Base-by-base conservation (phyloP, 1,140 invertebrate genomes). In the Drosophila sproati region DNA sequence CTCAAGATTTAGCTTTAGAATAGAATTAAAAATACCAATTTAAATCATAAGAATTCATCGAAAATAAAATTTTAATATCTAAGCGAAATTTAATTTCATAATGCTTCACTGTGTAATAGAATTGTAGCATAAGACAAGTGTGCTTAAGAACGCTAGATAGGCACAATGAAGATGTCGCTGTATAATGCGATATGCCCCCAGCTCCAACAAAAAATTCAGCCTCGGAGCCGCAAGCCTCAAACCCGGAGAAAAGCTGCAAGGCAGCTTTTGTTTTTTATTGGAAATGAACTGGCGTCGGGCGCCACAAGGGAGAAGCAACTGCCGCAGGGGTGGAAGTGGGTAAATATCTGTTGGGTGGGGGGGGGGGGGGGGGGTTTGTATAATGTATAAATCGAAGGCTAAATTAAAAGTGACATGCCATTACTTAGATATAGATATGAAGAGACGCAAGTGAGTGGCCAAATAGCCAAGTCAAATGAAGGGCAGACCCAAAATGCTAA, bases 401-500 rank as follows among this genome's bases (percentile, higher is more conserved):
- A 90, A 89, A 89, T 89, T 90, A 85, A 89, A 89, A 79, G 78
- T 90, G 85, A 90, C 85, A 85, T 89, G 78, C 80, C 75, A 85
- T 85, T 85, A 89, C 71, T 78, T 76, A 71, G 77, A 71, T 77
- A 78, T 74, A 80, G 80, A 87, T 88, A 82, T 77, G 77, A 73
- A 7, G 35, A 64, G 6, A 39, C 57, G 41, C 35, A 34, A 37
- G 47, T 3, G 29, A n/a, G 43, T 52, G 50, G 52, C 67, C 62
- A 54, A 64, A 32, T 55, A 29, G 37, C 32, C 59, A 63, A 77
- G 73, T 78, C 73, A 81, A 86, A 69, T 70, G 59, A 77, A 63
- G 73, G 72, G 47, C 81, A 80, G 31, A 37, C 8, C 62, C 47
- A 35, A 63, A 69, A 59, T 43, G 57, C 61, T 62, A 34, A 31